Evolutionary conservation across 2,113 vertebrate species (phyloP).

Genomic region (Nyctereutes procyonoides): DNA sequence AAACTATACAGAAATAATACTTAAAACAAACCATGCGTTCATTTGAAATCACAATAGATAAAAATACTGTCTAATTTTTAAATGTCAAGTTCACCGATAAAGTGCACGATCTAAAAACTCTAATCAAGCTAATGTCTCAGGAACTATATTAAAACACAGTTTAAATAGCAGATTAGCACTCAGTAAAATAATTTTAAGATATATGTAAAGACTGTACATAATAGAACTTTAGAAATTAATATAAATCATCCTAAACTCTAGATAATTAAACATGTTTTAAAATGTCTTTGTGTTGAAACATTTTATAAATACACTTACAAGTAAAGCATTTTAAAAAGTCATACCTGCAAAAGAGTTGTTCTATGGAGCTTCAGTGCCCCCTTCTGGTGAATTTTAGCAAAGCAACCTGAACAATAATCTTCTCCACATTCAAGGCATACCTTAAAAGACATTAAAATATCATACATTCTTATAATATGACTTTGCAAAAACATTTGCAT

Average conservation of each 20-base stretch:
- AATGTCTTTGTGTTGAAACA: slow-evolving; percentile 39
- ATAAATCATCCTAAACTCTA: slow-evolving; percentile 39
- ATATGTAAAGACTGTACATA: neutral
- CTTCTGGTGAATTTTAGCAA: slow-evolving; percentile 93
- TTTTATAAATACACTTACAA: slow-evolving; percentile 42
- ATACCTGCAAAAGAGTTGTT: slow-evolving; percentile 90
- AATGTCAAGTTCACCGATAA: slow-evolving; percentile 15
- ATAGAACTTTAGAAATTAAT: slow-evolving; percentile 62
- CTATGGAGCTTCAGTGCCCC: slow-evolving; percentile 93
- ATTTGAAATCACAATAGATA: slow-evolving; percentile 35
- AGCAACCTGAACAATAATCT: slow-evolving; percentile 91
- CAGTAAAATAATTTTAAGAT: slow-evolving; percentile 60
- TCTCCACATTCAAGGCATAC: slow-evolving; percentile 92
- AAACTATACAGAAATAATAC: slow-evolving; percentile 27
- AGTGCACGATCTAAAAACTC: slow-evolving; percentile 23
- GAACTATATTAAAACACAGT: slow-evolving; percentile 56
- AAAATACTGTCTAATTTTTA: slow-evolving; percentile 49
- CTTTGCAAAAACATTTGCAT: neutral
- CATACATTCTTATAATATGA: neutral
- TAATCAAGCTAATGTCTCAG: slow-evolving; percentile 53
- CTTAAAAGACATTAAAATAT: slow-evolving; percentile 78
- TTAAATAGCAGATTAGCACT: slow-evolving; percentile 39
- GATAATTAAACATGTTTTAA: slow-evolving; percentile 58
- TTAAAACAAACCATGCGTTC: neutral
- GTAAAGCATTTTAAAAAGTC: slow-evolving; percentile 17